Evolutionary conservation across 2,888 invertebrate genomes (phyloP), one percentile per base, ranked within the genome.

Genomic region (Parapristionchus giblindavisi): DNA sequence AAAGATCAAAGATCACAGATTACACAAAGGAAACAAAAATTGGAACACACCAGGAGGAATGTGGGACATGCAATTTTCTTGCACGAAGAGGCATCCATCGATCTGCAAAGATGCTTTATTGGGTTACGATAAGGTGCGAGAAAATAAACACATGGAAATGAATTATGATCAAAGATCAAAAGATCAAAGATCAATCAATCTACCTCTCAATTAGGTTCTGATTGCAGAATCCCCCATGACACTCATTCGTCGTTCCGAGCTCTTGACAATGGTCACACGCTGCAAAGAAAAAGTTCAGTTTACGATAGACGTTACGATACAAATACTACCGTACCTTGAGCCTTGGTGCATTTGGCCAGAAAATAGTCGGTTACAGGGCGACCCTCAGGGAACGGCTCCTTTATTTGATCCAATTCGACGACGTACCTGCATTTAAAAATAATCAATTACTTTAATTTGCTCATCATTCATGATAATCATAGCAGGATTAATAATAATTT

Each of bases 361-460:
- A 66, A 66, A 51, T 66, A 66, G 51, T 66, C 66, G 4, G 65
- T 66, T 21, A 66, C 34, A 21, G 66, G 66, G 29, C 51, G 48
- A 21, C 66, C 66, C 51, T 66, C 66, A 32, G 66, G 66, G 66
- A 29, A 66, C 11, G 66, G 66, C 66, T 66, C 66, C 66, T 66
- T 66, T 8, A 34, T 34, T 32, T 66, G 66, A 8, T 66, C 51
- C 34, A 66, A 24, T 14, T 66, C 66, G 21, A 51, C 34, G 21
- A 66, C 66, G 34, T 66, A 51, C 66, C 66, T 66, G 66, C n/a
- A n/a, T n/a, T n/a, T n/a, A n/a, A n/a, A n/a, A n/a, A n/a, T n/a
- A n/a, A n/a, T n/a, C n/a, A n/a, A n/a, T n/a, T n/a, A n/a, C n/a
- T n/a, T n/a, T n/a, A n/a, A n/a, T n/a, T n/a, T n/a, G n/a, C n/a